Base-by-base conservation (phyloP, 2,888 invertebrate species). In the Lordiphosa andalusiaca region DNA sequence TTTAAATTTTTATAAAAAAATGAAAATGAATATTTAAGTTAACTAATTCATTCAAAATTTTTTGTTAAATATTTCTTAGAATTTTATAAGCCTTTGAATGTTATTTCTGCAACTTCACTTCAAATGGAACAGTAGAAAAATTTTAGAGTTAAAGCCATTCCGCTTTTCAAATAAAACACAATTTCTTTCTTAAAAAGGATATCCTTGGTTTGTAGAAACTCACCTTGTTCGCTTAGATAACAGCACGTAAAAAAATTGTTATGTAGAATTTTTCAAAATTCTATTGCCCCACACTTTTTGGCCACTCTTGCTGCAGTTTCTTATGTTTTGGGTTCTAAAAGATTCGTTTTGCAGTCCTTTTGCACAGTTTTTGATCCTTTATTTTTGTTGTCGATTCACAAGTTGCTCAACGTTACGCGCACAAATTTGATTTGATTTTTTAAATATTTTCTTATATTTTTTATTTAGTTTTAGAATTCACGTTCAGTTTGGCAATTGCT, bases 221-320 rank as follows among this genome's bases (percentile, higher is more conserved):
- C 83, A 84, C 83, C 83, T 84, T 78, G 69, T 49, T 75, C 71
- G 74, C 77, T 67, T 65, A 76, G 70, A 68, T 59, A 73, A 76
- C 73, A 64, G 49, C 67, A 60, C 70, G 40, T n/a, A 46, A 59
- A 52, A 54, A 50, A 35, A 42, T 57, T 65, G 62, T 69, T 23
- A 48, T 23, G 58, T 61, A 64, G 74, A 74, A 71, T 40, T 62
- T 16, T 13, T 12, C 9, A 3, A 44, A 58, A 57, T 71, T 64
- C 57, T 46, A 49, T 25, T 36, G 53, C 44, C 57, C 53, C 76
- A 83, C 83, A 71, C 33, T 33, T 44, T 44, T 33, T 67, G 61
- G 56, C 53, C 78, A 76, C 70, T 69, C 50, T 40, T 67, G 36
- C 61, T 55, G 67, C 71, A 68, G 72, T 74, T 71, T 62, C 7